Percentiles rank a stretch among this genome's conserved stretches.
These are phyloP conservation scores for Apostichopus parvimensis DNA, from an alignment of 35 echinoderm and acorn worm genomes.

Conservation along the genomic window DNA sequence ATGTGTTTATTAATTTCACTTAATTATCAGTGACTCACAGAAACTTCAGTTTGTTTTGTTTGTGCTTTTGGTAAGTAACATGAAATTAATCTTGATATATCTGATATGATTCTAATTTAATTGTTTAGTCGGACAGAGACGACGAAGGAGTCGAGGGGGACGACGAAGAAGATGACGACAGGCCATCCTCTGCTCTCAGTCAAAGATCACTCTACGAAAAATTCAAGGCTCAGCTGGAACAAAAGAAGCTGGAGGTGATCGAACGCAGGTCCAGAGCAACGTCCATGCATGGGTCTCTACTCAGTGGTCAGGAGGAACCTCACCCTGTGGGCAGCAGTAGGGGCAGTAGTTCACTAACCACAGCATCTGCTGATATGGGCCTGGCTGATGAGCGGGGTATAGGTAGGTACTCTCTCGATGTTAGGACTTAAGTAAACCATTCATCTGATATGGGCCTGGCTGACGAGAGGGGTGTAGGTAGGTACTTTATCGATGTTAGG, in stretches of 20 bases:
- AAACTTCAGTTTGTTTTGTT: no score
- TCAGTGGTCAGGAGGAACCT: constrained; percentile 39
- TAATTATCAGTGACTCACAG: no score
- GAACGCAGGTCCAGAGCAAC: constrained; percentile 83
- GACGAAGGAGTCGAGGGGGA: constrained; percentile 26
- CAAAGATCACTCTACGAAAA: constrained; percentile 86
- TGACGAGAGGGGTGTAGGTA: no score
- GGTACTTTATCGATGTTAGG: no score
- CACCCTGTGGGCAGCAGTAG: constrained; percentile 20
- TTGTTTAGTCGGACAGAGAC: not conserved
- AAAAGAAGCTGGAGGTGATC: constrained; percentile 71
- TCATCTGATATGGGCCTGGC: no score
- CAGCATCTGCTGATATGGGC: constrained; percentile 55
- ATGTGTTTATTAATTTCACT: no score
- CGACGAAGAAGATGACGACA: constrained; percentile 61
- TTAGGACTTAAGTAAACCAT: no score
- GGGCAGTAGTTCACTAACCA: constrained; percentile 46
- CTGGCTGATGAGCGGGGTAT: constrained; percentile 56
- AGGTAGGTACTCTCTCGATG: constrained; percentile 1
- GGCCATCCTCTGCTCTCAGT: constrained; percentile 71
- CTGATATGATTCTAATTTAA: no score
- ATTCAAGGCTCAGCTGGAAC: constrained; percentile 84
- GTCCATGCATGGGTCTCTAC: constrained; percentile 95
- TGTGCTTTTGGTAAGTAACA: no score
- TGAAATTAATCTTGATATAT: no score